These are phyloP conservation scores for Neosilurus mollespiculum DNA, from an alignment of 2,797 vertebrate species.

Conservation along the genomic window DNA sequence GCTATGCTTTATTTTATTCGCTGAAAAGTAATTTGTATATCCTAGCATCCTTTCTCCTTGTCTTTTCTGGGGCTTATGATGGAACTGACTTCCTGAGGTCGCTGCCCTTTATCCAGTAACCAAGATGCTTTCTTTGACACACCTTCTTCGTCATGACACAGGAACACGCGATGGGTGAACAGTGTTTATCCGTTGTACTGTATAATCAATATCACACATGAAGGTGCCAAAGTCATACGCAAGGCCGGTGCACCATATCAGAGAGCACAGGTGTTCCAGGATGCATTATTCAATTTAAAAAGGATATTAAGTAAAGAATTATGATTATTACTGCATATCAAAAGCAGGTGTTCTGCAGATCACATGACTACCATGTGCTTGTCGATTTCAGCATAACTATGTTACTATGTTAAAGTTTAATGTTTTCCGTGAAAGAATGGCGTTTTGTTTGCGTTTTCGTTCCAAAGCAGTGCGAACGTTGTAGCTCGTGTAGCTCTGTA, in stretches of 20 bases:
- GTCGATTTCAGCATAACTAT: neutral
- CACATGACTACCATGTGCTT: neutral
- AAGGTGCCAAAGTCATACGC: neutral
- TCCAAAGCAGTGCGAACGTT: slow-evolving; percentile 9
- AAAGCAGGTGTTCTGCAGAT: neutral
- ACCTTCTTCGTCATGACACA: neutral
- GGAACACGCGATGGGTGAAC: neutral
- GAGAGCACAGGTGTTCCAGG: neutral
- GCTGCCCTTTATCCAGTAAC: slow-evolving; percentile 28
- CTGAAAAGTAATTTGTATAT: neutral
- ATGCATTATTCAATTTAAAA: neutral
- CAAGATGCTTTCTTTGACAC: neutral
- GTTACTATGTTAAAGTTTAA: slow-evolving; percentile 36
- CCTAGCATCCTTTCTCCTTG: neutral
- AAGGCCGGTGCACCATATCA: neutral
- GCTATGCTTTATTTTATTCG: neutral
- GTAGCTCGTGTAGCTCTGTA: neutral
- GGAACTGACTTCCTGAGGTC: slow-evolving; percentile 63
- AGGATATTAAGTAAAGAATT: neutral
- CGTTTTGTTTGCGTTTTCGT: neutral
- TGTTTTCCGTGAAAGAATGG: neutral
- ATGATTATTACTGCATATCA: too few species aligned
- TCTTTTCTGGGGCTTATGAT: slow-evolving; percentile 58
- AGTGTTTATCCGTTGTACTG: neutral
- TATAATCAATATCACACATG: neutral